Percentiles rank a stretch among this genome's conserved stretches.
Evolutionary conservation across 2,113 vertebrate genomes (phyloP).

Genomic region (Genyomyrus donnyi): DNA sequence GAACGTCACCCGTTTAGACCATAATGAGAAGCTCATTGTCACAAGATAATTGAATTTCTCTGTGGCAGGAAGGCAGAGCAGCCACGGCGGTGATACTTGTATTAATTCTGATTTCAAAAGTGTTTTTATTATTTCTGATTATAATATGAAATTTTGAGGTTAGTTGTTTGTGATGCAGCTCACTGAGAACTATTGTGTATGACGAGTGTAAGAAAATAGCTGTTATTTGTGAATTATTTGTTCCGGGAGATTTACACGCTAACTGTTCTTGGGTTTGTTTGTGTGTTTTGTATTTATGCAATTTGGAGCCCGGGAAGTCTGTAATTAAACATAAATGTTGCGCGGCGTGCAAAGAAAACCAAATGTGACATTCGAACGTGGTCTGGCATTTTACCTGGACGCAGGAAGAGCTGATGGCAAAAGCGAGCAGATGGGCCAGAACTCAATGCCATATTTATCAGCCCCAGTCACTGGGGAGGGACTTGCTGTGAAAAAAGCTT

Average conservation of each 20-base stretch:
- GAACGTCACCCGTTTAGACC: not conserved
- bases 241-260: not conserved
- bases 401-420: not conserved
- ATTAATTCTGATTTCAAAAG: not conserved
- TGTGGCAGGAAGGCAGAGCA: not conserved
- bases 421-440: not conserved
- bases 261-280: not conserved
- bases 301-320: not conserved
- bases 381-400: not conserved
- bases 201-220: not conserved
- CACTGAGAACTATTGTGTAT: not conserved
- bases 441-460: not conserved
- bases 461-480: not conserved
- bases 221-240: conserved; percentile 13
- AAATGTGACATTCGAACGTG: not conserved
- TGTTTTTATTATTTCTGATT: not conserved
- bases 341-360: not conserved
- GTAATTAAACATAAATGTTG: conserved; percentile 11
- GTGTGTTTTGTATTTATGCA: conserved; percentile 2
- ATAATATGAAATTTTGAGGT: conserved; percentile 4
- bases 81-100: not conserved
- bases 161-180: not conserved
- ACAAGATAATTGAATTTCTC: conserved; percentile 11
- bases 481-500: not conserved
- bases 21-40: conserved; percentile 1